Percentiles rank a stretch among this genome's conserved stretches.
Conservation (phyloP, 2,113 vertebrate genomes). For the Tetraodon nigroviridis region DNA sequence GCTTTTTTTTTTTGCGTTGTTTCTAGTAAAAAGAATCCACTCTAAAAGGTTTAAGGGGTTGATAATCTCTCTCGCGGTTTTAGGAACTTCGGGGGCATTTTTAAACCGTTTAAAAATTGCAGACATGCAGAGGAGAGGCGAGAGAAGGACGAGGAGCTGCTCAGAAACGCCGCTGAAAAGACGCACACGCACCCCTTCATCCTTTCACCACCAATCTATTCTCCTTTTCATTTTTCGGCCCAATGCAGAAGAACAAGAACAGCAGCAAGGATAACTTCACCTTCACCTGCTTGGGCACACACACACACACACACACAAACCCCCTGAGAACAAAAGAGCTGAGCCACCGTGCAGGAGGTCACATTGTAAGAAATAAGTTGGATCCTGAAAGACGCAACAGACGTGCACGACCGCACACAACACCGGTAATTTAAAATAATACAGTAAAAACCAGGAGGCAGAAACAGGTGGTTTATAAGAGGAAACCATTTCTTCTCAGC, state of each 20-base stretch:
- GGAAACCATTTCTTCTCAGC: neutral
- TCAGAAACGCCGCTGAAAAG: constrained; percentile 12
- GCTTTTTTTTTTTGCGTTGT: no score
- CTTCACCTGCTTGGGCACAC: constrained; percentile 19
- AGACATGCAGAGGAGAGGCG: constrained; percentile 27
- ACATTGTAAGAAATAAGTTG: constrained; percentile 13
- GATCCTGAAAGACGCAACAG: neutral
- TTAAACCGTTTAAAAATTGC: constrained; percentile 6
- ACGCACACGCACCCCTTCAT: neutral
- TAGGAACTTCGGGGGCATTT: neutral
- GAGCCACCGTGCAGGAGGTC: neutral
- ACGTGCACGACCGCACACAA: no score
- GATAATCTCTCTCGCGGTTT: neutral
- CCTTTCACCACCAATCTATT: constrained; percentile 21
- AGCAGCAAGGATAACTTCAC: constrained; percentile 34
- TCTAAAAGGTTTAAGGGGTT: no score
- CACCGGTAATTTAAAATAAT: no score
- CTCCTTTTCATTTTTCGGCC: constrained; percentile 22
- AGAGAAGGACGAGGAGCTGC: neutral
- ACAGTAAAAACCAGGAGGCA: no score
- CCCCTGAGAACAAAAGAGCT: constrained; percentile 7
- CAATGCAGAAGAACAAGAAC: constrained; percentile 25
- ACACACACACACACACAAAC: neutral
- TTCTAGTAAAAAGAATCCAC: no score
- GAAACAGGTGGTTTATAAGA: no score